These are phyloP conservation scores for Enteromius unitaeniatus DNA, from an alignment of 2,797 vertebrate species.

Conservation along the genomic window DNA sequence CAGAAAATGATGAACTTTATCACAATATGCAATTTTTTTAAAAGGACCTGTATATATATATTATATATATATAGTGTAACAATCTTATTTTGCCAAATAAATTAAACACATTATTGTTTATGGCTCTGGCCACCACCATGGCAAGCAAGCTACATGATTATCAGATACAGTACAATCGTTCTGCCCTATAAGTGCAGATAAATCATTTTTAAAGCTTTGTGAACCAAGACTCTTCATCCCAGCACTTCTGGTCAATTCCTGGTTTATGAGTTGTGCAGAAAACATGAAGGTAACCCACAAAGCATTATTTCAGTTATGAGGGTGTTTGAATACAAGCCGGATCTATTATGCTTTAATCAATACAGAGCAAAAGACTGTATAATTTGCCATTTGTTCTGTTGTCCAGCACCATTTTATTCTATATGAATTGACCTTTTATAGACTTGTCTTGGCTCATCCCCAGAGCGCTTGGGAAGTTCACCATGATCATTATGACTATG, in stretches of 20 bases:
- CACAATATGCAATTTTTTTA: too few relatives aligned
- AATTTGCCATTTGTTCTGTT: conserved; percentile 44
- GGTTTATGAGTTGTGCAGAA: conserved; percentile 31
- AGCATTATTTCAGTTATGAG: conserved; percentile 26
- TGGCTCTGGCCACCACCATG: not conserved
- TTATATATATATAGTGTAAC: not conserved
- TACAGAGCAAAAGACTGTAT: conserved; percentile 21
- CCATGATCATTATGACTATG: not conserved
- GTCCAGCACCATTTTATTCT: conserved; percentile 35
- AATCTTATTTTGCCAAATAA: not conserved
- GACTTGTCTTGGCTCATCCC: conserved; percentile 20
- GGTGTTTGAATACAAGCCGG: conserved; percentile 40
- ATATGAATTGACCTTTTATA: conserved; percentile 42
- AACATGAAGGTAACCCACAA: conserved; percentile 28
- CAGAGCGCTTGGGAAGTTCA: conserved; percentile 1
- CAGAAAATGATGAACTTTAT: too few relatives aligned
- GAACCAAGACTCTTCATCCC: not conserved
- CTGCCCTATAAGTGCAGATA: not conserved
- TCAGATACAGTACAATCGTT: conserved; percentile 9
- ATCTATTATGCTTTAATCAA: conserved; percentile 46
- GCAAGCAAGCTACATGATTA: not conserved
- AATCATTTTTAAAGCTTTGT: conserved; percentile 24
- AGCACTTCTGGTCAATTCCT: conserved; percentile 13
- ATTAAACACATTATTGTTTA: conserved; percentile 8
- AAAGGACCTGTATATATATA: too few relatives aligned